A percentile compares a stretch with the other conserved stretches of the same genome.
Conservation (phyloP, 1,140 invertebrate species). For the Brachionus rubens region DNA sequence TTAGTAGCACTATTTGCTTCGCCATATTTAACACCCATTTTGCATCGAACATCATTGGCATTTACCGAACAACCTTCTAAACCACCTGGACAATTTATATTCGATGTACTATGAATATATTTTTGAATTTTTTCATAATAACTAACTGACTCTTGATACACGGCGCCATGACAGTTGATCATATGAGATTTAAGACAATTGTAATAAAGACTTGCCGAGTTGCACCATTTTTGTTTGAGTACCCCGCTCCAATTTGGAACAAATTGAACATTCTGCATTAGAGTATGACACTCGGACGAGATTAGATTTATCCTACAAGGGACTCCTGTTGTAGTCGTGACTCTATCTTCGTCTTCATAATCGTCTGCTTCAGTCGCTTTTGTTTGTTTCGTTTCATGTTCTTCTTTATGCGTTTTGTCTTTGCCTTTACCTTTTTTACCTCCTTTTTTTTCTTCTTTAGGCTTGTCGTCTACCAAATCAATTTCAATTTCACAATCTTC, state of each 20-base stretch:
- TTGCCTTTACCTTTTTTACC: background rate
- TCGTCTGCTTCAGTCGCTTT: conserved; percentile 1
- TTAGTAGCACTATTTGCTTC: background rate
- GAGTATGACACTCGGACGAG: background rate
- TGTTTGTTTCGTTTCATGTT: background rate
- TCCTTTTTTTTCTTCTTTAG: background rate
- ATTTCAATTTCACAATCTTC: conserved; percentile 45
- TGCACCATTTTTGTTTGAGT: conserved; percentile 36
- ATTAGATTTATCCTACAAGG: conserved; percentile 10
- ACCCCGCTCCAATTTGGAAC: conserved; percentile 21
- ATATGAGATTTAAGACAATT: conserved; percentile 9
- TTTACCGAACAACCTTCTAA: conserved; percentile 35
- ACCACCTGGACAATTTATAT: conserved; percentile 35
- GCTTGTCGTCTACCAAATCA: background rate
- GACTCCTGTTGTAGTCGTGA: background rate
- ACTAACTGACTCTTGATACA: conserved; percentile 12
- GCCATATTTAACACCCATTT: conserved; percentile 45
- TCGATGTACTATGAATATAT: conserved; percentile 35
- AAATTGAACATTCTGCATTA: conserved; percentile 35
- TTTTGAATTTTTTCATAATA: conserved; percentile 47
- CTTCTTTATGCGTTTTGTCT: background rate
- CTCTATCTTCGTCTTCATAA: conserved; percentile 1
- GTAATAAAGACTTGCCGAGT: background rate
- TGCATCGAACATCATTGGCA: conserved; percentile 43
- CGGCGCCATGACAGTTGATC: background rate